Percentiles rank a stretch among this genome's conserved stretches.
Conservation (phyloP, 2,888 invertebrate species). For the Escarpia spicata region DNA sequence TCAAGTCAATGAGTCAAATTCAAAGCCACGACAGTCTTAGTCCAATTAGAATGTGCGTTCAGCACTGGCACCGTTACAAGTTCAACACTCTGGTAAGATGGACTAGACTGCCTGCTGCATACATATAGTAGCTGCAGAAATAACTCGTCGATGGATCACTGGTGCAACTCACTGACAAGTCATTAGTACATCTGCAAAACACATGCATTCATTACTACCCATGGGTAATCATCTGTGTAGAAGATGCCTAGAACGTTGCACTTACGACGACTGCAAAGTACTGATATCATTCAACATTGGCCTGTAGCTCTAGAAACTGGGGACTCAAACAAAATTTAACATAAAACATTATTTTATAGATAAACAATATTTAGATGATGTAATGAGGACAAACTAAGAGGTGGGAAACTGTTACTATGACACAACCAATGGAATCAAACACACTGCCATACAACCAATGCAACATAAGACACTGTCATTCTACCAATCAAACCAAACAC, state of each 20-base stretch:
- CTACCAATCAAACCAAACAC: too few relatives aligned
- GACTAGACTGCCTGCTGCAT: neutral
- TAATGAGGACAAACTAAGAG: neutral
- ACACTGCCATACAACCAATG: neutral
- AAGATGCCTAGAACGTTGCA: neutral
- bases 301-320: neutral
- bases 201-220: conserved; percentile 2
- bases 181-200: conserved; percentile 16
- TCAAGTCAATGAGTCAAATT: neutral
- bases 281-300: neutral
- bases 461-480: too few relatives aligned
- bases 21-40: neutral
- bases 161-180: neutral
- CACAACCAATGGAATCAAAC: neutral
- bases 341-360: neutral
- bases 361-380: neutral
- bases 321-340: neutral
- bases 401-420: neutral
- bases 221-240: neutral
- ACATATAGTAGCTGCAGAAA: neutral
- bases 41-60: neutral
- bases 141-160: neutral
- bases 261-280: neutral
- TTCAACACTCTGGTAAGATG: neutral
- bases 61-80: neutral